phyloP scores from a whole-genome alignment of 1,140 invertebrate species.

The Tetranychus cinnabarinus region DNA sequence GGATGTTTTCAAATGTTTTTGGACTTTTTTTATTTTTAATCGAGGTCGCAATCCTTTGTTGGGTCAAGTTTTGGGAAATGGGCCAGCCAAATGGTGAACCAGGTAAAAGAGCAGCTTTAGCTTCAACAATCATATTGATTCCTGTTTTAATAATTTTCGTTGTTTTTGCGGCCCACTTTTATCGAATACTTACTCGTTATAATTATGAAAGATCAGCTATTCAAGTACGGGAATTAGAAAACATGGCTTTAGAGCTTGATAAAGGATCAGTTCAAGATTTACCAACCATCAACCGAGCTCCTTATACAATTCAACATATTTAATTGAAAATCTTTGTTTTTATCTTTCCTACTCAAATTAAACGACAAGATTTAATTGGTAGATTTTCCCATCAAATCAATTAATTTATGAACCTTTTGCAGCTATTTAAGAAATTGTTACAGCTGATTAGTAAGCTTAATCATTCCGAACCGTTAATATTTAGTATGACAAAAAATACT shows the following conservation, averaged over 20 bases:
- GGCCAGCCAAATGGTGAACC: not conserved
- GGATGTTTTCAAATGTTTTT: conserved; percentile 84
- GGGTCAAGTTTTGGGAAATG: conserved; percentile 26
- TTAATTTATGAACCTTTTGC: too few relatives aligned
- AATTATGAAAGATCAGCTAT: not conserved
- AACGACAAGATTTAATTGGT: too few relatives aligned
- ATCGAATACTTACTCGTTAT: conserved; percentile 25
- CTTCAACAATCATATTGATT: conserved; percentile 47
- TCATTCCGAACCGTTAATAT: too few relatives aligned
- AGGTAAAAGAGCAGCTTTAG: conserved; percentile 14
- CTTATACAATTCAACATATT: too few relatives aligned
- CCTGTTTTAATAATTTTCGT: conserved; percentile 73
- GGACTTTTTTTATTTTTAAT: conserved; percentile 75
- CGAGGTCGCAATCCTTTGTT: conserved; percentile 69
- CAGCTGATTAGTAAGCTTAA: too few relatives aligned
- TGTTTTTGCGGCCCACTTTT: conserved; percentile 78
- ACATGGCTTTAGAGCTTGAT: not conserved
- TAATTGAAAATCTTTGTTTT: too few relatives aligned
- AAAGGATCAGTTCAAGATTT: not conserved
- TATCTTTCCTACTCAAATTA: too few relatives aligned
- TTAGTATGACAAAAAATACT: too few relatives aligned
- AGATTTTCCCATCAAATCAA: too few relatives aligned
- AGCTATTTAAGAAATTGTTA: too few relatives aligned
- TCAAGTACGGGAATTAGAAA: not conserved
- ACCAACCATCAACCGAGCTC: too few relatives aligned